Evolutionary conservation across 2,888 invertebrate genomes (phyloP).

Genomic region (Trissolcus japonicus): DNA sequence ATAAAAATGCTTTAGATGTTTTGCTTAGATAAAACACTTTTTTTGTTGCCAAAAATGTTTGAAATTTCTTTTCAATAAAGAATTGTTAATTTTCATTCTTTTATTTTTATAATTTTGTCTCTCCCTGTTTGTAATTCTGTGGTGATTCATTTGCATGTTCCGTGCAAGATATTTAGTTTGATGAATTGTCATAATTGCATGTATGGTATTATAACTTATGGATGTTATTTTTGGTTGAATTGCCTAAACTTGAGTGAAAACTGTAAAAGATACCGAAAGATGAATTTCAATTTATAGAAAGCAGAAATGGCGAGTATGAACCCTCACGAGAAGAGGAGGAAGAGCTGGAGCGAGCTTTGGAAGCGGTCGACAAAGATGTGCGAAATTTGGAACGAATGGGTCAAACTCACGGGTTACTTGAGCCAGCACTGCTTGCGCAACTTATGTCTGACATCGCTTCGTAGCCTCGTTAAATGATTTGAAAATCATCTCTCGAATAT

Average conservation of each 20-base stretch:
- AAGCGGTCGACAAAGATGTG: slow-evolving; percentile 85
- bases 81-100: too few species aligned
- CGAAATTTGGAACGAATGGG: slow-evolving; percentile 84
- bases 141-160: background rate
- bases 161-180: background rate
- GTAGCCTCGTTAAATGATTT: slow-evolving; percentile 71
- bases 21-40: too few species aligned
- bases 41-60: too few species aligned
- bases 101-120: too few species aligned
- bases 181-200: background rate
- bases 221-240: background rate
- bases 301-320: slow-evolving; percentile 84
- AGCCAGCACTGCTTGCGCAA: slow-evolving; percentile 78
- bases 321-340: slow-evolving; percentile 90
- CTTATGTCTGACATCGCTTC: slow-evolving; percentile 75
- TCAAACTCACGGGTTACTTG: slow-evolving; percentile 79
- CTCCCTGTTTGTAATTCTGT: background rate
- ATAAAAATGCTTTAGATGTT: too few species aligned
- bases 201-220: background rate
- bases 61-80: too few species aligned
- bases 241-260: background rate
- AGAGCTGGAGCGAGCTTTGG: slow-evolving; percentile 90
- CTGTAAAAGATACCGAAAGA: background rate
- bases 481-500: slow-evolving; percentile 45
- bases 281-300: slow-evolving; percentile 75